Base-by-base conservation (phyloP, 2,113 vertebrate genomes). In the Calidris pygmaea region DNA sequence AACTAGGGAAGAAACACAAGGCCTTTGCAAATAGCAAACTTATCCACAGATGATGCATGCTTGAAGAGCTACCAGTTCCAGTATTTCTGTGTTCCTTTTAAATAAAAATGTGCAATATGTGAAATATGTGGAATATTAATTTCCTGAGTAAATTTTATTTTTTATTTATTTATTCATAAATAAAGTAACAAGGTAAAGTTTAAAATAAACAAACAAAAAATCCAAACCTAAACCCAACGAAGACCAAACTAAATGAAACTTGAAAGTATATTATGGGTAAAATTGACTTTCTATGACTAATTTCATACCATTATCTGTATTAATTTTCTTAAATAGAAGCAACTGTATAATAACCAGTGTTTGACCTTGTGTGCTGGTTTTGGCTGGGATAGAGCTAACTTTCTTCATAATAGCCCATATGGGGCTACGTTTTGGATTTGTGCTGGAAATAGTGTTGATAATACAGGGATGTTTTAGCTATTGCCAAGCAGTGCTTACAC, bases 191-290 rank as follows among this genome's bases (percentile, higher is more conserved):
- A 73, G 9, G 7, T 15, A 48, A 65, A n/a, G 1, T 34, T 78
- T 6, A 35, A 43, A 53, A 53, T 9, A 53, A 53, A 53, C 22
- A 29, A 53, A 29, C 14, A 29, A 29, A 52, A 73, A 63, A 10
- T 3, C 0, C 2, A 29, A 72, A 10, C 1, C 6, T 11, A 8
- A 52, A 58, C 5, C 2, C 11, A 63, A 48, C 9, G 5, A 47
- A 41, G 10, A 67, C 4, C 1, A 67, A 83, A 63, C 2, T 58
- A 53, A 84, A 39, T 24, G 5, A 84, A 66, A 58, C 32, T 41
- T 52, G 4, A 35, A 90, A 66, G 12, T 74, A 13, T 34, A 35
- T 58, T 62, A 45, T 8, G 4, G 3, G 4, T n/a, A 58, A 66
- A 81, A 62, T 18, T 58, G 3, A 37, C 14, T 32, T 52, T 56